Conservation (phyloP, 1,140 invertebrate genomes). For the Heliconius nattereri region DNA sequence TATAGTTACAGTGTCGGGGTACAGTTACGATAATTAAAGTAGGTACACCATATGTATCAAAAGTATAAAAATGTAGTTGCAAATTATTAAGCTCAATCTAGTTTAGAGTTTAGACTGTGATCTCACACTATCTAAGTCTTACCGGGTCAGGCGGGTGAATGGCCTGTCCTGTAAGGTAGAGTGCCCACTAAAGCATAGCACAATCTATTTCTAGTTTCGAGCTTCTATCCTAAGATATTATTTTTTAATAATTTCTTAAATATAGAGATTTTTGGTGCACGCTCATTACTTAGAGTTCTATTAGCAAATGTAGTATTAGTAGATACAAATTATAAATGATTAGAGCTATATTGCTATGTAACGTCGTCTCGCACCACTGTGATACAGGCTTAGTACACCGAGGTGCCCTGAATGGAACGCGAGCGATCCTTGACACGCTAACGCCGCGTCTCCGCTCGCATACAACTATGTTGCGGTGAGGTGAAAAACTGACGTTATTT, state of each 20-base stretch:
- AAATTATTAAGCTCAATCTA: not conserved
- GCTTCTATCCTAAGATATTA: not conserved
- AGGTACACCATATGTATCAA: not conserved
- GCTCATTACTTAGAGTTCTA: not conserved
- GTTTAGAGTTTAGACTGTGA: constrained; percentile 1
- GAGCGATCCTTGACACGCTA: constrained; percentile 47
- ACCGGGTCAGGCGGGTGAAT: constrained; percentile 31
- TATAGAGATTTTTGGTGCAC: not conserved
- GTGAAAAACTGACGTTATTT: constrained; percentile 23
- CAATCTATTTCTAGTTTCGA: not conserved
- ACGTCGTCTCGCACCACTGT: not conserved
- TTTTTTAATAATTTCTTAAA: not conserved
- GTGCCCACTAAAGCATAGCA: not conserved
- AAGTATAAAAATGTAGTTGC: not conserved
- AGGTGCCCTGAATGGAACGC: constrained; percentile 33
- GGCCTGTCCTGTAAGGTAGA: constrained; percentile 19
- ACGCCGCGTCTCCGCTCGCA: constrained; percentile 26
- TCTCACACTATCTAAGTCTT: constrained; percentile 27
- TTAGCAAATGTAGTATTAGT: not conserved
- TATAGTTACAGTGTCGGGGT: too few species aligned
- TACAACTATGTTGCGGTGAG: constrained; percentile 11
- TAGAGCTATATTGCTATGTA: not conserved
- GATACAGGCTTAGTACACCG: constrained; percentile 1
- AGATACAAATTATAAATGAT: not conserved
- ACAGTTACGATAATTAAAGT: too few species aligned